Percentiles rank a stretch among this genome's conserved stretches.
Conservation (phyloP, 2,113 vertebrate species). For the Chaetura pelagica region DNA sequence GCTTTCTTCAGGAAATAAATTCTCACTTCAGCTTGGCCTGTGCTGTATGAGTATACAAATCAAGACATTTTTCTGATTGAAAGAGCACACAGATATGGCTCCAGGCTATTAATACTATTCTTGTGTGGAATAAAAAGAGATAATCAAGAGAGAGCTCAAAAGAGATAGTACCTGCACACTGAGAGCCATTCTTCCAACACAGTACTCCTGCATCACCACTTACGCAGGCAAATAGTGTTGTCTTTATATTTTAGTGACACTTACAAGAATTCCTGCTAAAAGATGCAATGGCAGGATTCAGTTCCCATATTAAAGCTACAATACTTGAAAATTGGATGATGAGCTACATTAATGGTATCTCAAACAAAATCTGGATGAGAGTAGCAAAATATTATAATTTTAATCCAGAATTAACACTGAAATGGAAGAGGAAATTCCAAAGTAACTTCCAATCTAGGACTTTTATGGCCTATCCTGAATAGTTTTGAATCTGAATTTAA, state of each 20-base stretch:
- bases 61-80: constrained; percentile 10
- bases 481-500: not conserved
- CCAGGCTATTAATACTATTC: not conserved
- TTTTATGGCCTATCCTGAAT: not conserved
- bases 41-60: constrained; percentile 21
- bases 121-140: constrained; percentile 7
- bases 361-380: not conserved
- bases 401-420: not conserved
- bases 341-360: not conserved
- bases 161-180: not conserved
- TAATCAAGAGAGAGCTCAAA: not conserved
- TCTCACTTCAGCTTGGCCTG: constrained; percentile 19
- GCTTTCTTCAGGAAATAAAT: constrained; percentile 34
- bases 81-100: not conserved
- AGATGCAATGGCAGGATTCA: not conserved
- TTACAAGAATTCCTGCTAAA: not conserved
- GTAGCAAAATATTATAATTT: not conserved
- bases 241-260: not conserved
- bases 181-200: not conserved
- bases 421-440: not conserved
- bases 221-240: not conserved
- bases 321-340: not conserved
- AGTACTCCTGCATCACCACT: not conserved
- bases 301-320: not conserved
- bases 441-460: not conserved